Conservation (phyloP, 1,140 invertebrate genomes). For the Euwallacea fornicatus region DNA sequence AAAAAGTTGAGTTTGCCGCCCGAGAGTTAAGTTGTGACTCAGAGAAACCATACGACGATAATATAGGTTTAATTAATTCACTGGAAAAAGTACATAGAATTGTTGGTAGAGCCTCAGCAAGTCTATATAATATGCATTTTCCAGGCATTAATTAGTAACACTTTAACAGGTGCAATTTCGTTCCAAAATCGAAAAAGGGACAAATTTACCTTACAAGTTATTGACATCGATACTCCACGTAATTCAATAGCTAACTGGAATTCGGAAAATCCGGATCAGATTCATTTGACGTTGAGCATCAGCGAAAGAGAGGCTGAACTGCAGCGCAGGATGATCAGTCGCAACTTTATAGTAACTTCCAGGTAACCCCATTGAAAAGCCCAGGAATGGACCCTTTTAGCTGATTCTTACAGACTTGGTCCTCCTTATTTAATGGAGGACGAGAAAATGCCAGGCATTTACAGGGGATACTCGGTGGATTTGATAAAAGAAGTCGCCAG, state of each 20-base stretch:
- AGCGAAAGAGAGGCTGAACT: conserved; percentile 40
- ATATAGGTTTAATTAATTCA: conserved; percentile 11
- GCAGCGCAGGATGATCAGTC: conserved; percentile 39
- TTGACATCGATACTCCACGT: conserved; percentile 36
- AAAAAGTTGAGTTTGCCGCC: not conserved
- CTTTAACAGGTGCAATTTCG: conserved; percentile 34
- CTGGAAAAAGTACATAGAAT: conserved; percentile 13
- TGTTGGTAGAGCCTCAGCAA: not conserved
- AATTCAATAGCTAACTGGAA: conserved; percentile 41
- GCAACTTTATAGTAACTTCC: conserved; percentile 51
- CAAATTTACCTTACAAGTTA: conserved; percentile 42
- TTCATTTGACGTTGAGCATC: conserved; percentile 38
- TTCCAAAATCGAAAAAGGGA: conserved; percentile 39
- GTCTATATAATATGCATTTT: not conserved
- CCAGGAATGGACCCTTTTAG: not conserved
- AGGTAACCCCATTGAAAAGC: conserved; percentile 9
- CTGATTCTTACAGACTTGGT: conserved; percentile 48
- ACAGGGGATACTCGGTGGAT: conserved; percentile 81
- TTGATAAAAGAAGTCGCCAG: conserved; percentile 75
- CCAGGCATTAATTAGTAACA: conserved; percentile 25
- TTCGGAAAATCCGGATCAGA: conserved; percentile 34
- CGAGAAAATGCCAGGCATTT: conserved; percentile 70
- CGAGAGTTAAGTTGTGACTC: conserved; percentile 3
- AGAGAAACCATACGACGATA: not conserved
- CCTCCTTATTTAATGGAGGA: conserved; percentile 74